A percentile compares a stretch with the other conserved stretches of the same genome.
Conservation (phyloP, 2,797 vertebrate species). For the Amphiprion clarkii region DNA sequence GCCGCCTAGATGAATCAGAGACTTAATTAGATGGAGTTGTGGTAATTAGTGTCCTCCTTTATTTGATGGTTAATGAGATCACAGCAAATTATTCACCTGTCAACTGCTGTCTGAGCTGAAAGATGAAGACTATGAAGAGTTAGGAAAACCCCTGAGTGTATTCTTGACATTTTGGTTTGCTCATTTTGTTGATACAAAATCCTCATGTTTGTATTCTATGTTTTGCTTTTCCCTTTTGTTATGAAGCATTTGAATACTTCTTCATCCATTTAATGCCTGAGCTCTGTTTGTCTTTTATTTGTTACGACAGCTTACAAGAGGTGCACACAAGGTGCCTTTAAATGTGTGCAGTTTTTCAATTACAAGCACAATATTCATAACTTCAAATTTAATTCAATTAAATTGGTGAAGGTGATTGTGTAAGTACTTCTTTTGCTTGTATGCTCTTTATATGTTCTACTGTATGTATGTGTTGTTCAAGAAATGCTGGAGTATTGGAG, state of each 20-base stretch:
- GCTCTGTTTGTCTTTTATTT: neutral
- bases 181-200: neutral
- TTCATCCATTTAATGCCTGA: neutral
- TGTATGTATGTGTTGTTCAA: neutral
- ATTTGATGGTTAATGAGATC: conserved; percentile 65
- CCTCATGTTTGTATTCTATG: neutral
- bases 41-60: conserved; percentile 56
- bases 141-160: neutral
- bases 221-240: too few relatives aligned
- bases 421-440: too few relatives aligned
- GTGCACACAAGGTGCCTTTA: neutral
- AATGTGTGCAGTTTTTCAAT: too few relatives aligned
- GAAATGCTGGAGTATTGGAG: neutral
- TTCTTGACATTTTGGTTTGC: neutral
- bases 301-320: neutral
- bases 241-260: neutral
- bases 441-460: too few relatives aligned
- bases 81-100: conserved; percentile 72
- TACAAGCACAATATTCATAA: too few relatives aligned
- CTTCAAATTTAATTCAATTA: too few relatives aligned
- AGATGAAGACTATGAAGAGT: conserved; percentile 44
- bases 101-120: conserved; percentile 39
- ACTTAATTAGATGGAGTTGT: conserved; percentile 59
- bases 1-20: conserved; percentile 41
- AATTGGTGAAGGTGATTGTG: too few relatives aligned